phyloP scores from a whole-genome alignment of 2,797 vertebrate genomes.

The Ptychobarbus kaznakovi region DNA sequence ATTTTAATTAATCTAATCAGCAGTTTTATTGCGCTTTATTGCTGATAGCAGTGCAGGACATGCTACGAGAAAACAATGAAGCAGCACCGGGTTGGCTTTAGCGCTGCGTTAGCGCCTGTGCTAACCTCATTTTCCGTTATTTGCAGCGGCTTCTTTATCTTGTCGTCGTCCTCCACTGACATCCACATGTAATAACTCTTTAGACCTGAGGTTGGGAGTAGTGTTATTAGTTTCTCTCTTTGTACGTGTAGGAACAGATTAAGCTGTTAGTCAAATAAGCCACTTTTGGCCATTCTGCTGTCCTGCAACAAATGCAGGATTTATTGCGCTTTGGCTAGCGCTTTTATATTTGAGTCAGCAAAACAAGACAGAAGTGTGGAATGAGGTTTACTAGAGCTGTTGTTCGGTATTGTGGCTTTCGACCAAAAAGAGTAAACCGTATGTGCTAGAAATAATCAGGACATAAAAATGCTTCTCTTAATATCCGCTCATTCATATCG shows the following conservation, averaged over 20 bases:
- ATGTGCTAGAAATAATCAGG: background rate
- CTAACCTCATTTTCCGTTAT: conserved; percentile 53
- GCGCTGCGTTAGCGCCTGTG: conserved; percentile 31
- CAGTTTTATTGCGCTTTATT: conserved; percentile 53
- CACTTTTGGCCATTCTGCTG: conserved; percentile 50
- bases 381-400: conserved; percentile 10
- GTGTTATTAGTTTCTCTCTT: conserved; percentile 60
- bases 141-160: conserved; percentile 54
- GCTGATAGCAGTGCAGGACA: conserved; percentile 41
- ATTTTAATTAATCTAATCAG: conserved; percentile 59
- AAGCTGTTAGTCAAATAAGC: conserved; percentile 57
- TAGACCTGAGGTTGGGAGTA: conserved; percentile 52
- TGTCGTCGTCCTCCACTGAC: conserved; percentile 47
- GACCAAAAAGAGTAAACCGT: background rate
- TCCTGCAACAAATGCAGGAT: conserved; percentile 57
- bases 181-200: conserved; percentile 57
- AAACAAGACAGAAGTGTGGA: conserved; percentile 38
- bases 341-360: conserved; percentile 47
- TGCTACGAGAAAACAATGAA: conserved; percentile 1
- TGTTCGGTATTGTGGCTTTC: conserved; percentile 35
- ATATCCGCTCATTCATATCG: background rate
- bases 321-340: conserved; percentile 54
- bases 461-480: background rate
- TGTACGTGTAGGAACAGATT: conserved; percentile 55
- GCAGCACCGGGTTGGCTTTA: conserved; percentile 28